Evolutionary conservation across 2,888 invertebrate genomes (phyloP).

Genomic region (Acheta domesticus): DNA sequence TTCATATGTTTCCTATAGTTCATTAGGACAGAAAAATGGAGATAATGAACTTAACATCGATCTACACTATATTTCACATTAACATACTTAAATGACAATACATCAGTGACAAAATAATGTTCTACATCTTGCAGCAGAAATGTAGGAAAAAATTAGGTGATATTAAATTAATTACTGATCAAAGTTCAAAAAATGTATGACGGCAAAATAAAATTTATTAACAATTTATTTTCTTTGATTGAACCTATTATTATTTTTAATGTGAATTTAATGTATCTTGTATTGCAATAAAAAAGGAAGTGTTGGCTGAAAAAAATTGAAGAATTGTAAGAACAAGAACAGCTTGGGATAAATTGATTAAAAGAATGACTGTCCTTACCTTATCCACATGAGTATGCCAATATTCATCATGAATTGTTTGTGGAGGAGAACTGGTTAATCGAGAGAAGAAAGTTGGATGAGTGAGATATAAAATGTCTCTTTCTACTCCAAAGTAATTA

Average conservation of each 20-base stretch:
- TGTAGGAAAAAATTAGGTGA: neutral
- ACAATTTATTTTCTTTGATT: no score
- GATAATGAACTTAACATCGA: slow-evolving; percentile 20
- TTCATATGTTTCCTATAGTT: slow-evolving; percentile 72
- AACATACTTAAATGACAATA: neutral
- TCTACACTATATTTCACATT: slow-evolving; percentile 26
- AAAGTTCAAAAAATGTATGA: no score
- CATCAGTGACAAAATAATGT: slow-evolving; percentile 18
- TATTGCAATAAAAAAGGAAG: neutral
- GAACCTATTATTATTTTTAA: neutral
- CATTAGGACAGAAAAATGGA: neutral
- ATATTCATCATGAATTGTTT: slow-evolving; percentile 80
- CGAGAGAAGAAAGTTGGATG: slow-evolving; percentile 87
- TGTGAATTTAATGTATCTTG: no score
- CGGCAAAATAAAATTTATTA: no score
- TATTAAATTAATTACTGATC: no score
- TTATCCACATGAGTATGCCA: slow-evolving; percentile 89
- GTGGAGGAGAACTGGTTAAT: slow-evolving; percentile 65
- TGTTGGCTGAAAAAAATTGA: neutral
- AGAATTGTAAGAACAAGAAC: slow-evolving; percentile 24
- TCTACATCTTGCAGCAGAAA: slow-evolving; percentile 11
- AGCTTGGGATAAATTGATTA: neutral
- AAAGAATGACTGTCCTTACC: slow-evolving; percentile 49
- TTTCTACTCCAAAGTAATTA: slow-evolving; percentile 67
- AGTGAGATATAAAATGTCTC: slow-evolving; percentile 67